phyloP scores from a whole-genome alignment of 2,113 vertebrate species.

The Sminthopsis crassicaudata region DNA sequence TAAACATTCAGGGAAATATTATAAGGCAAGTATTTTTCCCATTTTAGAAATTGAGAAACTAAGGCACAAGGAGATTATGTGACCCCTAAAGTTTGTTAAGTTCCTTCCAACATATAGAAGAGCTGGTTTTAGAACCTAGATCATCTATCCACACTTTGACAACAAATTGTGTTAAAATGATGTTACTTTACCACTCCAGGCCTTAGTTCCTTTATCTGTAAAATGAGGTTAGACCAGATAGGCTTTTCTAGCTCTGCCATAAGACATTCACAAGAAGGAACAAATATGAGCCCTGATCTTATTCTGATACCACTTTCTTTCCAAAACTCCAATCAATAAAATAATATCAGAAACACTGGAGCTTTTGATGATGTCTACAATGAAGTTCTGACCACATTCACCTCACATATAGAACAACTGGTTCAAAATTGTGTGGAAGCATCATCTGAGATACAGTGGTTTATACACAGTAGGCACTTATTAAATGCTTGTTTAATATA shows the following conservation, averaged over 20 bases:
- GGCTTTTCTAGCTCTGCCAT: neutral
- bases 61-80: fast-evolving
- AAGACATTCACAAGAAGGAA: neutral
- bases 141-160: neutral
- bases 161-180: neutral
- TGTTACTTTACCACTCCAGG: neutral
- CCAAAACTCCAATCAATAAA: neutral
- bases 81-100: neutral
- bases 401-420: neutral
- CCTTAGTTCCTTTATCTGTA: neutral
- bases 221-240: neutral
- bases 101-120: neutral
- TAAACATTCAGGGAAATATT: neutral
- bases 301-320: neutral
- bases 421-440: neutral
- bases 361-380: neutral
- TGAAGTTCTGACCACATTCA: neutral
- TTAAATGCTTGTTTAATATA: neutral
- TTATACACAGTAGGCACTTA: neutral
- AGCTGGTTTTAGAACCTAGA: neutral
- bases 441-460: neutral
- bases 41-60: fast-evolving
- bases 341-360: neutral
- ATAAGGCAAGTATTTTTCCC: neutral
- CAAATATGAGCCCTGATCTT: neutral